These are phyloP conservation scores for Macrosoma leucophasiata DNA, from an alignment of 2,888 invertebrate species.

Conservation along the genomic window DNA sequence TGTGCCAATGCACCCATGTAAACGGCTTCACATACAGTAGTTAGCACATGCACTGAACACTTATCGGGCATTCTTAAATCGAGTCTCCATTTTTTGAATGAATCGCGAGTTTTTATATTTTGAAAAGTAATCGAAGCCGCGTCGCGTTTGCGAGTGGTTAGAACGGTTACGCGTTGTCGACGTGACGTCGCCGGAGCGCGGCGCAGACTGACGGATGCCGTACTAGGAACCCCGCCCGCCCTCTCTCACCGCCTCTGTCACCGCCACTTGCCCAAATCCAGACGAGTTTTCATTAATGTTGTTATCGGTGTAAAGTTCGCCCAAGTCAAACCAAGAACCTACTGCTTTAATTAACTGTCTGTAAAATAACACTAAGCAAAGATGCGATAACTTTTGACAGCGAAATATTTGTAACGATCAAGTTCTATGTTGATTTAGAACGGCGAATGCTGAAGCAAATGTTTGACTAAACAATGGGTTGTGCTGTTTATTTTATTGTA, in stretches of 20 bases:
- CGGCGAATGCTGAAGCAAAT: no score
- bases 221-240: constrained; percentile 44
- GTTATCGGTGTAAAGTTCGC: constrained; percentile 69
- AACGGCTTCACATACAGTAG: no score
- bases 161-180: constrained; percentile 34
- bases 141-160: constrained; percentile 40
- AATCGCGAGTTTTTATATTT: no score
- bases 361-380: constrained; percentile 58
- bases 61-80: no score
- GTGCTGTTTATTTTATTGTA: no score
- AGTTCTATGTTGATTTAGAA: no score
- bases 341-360: constrained; percentile 69
- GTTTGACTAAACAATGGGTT: no score
- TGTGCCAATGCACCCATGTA: no score
- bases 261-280: constrained; percentile 65
- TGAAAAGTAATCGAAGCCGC: constrained; percentile 18
- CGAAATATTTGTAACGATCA: constrained; percentile 20
- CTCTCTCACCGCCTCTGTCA: constrained; percentile 47
- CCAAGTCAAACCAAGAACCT: constrained; percentile 61
- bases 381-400: constrained; percentile 36
- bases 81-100: no score
- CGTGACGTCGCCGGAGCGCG: constrained; percentile 50
- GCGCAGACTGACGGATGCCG: constrained; percentile 52
- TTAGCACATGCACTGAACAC: no score
- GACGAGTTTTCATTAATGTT: constrained; percentile 71